Evolutionary conservation across 2,888 invertebrate genomes (phyloP), one percentile per base, ranked within the genome.

Genomic region (Agrilus biguttatus): DNA sequence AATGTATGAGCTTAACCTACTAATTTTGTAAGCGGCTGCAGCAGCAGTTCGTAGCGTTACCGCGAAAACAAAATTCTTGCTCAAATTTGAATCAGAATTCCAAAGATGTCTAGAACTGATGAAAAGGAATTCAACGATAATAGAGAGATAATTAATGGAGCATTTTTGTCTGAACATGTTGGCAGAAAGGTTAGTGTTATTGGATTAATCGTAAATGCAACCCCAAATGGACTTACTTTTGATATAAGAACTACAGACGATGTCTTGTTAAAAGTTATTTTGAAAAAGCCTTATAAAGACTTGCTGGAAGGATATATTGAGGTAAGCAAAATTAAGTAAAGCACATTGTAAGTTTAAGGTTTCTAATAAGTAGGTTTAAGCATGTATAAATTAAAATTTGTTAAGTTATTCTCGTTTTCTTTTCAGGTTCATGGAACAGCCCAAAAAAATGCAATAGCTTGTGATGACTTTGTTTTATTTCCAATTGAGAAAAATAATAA

Each of bases 81-180:
- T 10, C 2, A 23, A 23, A 7, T 28, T 28, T 28, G 5, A 28
- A 28, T 28, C 5, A 10, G 2, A 10, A 28, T 28, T 10, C 10
- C 0, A 38, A 46, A 35, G 37, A 53, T 49, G 49, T 13, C 35
- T 35, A 28, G 10, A 28, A 10, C 10, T 10, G 4, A 28, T 10
- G 28, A 28, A 28, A 28, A 28, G 10, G 8, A 28, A 10, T 10
- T 1, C 5, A 28, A 28, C 7, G 49, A 48, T 39, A 50, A 50
- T 39, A 44, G 61, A 42, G 60, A 64, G 49, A 58, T 63, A 28
- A 57, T 64, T 14, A 65, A 59, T 40, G 65, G 65, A 8, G 53
- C 50, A 6, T 57, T 62, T 42, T 47, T 66, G 17, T 51, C 57
- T 2, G 53, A 53, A 42, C 60, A 58, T 44, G 47, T 52, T n/a